Conservation (phyloP, 2,113 vertebrate species). For the Barnardius zonarius region DNA sequence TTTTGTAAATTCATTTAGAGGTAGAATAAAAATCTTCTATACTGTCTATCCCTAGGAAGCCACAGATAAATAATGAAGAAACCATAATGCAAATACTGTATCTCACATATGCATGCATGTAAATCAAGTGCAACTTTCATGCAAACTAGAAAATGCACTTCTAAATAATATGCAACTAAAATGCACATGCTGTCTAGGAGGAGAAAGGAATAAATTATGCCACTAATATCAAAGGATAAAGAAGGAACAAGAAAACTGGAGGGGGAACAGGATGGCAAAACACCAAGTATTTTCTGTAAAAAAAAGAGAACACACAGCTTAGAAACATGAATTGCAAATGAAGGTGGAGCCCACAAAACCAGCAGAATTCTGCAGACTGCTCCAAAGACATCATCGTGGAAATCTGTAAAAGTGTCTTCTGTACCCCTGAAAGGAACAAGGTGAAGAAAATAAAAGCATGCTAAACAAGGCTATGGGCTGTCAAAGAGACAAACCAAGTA, state of each 20-base stretch:
- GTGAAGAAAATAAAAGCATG: background rate
- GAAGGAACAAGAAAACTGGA: background rate
- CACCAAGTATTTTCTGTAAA: background rate
- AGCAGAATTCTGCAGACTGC: background rate
- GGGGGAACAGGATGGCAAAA: background rate
- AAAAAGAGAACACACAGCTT: background rate
- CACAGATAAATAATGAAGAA: slow-evolving; percentile 16
- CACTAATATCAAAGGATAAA: slow-evolving; percentile 35
- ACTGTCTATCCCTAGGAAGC: background rate
- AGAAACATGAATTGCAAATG: background rate
- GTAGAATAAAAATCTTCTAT: background rate
- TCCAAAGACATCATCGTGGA: background rate
- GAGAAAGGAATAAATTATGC: background rate
- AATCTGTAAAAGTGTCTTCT: background rate
- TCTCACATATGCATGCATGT: slow-evolving; percentile 17
- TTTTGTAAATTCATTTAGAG: background rate
- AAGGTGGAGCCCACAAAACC: background rate
- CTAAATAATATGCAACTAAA: background rate
- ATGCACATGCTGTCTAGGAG: background rate
- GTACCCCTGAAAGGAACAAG: background rate
- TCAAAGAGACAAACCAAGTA: background rate
- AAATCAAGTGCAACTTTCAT: slow-evolving; percentile 41
- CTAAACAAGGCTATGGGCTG: background rate
- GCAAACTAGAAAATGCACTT: slow-evolving; percentile 11
- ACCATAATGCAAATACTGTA: slow-evolving; percentile 7